Base-by-base conservation (phyloP, 2,113 vertebrate species). In the Glaucidium brasilianum region DNA sequence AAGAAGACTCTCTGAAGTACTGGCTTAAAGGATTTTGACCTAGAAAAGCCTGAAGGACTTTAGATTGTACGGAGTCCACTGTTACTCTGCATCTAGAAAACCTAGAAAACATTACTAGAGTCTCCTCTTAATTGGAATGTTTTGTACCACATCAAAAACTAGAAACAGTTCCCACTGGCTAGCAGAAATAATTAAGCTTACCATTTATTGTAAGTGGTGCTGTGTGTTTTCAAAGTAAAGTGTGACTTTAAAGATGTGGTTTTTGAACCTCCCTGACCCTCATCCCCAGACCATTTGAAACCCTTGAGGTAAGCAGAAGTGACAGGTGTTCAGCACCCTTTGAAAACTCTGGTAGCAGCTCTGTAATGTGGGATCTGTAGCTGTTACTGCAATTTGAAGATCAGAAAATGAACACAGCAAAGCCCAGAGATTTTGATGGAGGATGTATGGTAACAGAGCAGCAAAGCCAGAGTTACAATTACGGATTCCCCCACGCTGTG, bases 61-160 rank as follows among this genome's bases (percentile, higher is more conserved):
- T 37, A 55, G 37, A 37, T 67, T 94, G 18, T 69, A 21, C 80
- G 67, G 7, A 86, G 26, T 71, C 43, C 39, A 34, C 59, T 74
- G 30, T 81, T 52, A 60, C 55, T 92, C 43, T 93, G 23, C 41
- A 68, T 72, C 56, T 84, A 56, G 47, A 86, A 94, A 85, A 59
- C 19, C 13, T 74, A 62, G 50, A 71, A 79, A 63, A 85, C 9
- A n/a, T 76, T 68, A 45, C 17, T 66, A 32, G 35, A 71, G 20
- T 59, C 55, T 80, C 12, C 62, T 79, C 35, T 74, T 84, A 74
- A 67, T 37, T 86, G 30, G 19, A 52, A 27, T 59, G 18, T 67
- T 94, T 78, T 37, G 29, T 89, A 85, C 64, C 49, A 67, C 78
- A 85, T 92, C 12, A 84, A 94, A 95, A 93, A 43, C 52, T 83